These are phyloP conservation scores for Philereme vetulata DNA, from an alignment of 2,888 invertebrate genomes.

Conservation along the genomic window DNA sequence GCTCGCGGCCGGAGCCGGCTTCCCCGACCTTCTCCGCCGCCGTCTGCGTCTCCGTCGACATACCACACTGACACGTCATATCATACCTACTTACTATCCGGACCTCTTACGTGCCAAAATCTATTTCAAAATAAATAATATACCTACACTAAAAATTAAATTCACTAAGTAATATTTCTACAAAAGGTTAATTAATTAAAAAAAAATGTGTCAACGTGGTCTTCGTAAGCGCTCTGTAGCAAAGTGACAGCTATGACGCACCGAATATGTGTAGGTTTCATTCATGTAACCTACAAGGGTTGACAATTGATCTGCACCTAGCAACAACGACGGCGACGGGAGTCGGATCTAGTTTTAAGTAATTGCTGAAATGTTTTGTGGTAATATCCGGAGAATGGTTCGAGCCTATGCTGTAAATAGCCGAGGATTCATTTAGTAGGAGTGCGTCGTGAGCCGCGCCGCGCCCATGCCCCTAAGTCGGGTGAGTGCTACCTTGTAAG, in stretches of 20 bases:
- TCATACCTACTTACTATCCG: constrained; percentile 64
- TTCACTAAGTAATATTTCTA: constrained; percentile 11
- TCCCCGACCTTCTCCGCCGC: constrained; percentile 80
- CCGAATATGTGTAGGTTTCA: constrained; percentile 72
- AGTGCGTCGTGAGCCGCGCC: constrained; percentile 74
- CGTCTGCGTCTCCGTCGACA: constrained; percentile 69
- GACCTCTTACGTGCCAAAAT: constrained; percentile 70
- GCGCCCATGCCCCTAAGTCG: constrained; percentile 80
- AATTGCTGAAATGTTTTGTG: constrained; percentile 64
- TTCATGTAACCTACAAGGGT: constrained; percentile 74
- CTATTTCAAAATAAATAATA: constrained; percentile 50
- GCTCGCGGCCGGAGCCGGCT: constrained; percentile 69
- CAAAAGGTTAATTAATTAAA: constrained; percentile 11
- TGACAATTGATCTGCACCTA: constrained; percentile 71
- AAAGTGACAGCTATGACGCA: constrained; percentile 57
- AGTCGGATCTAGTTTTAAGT: constrained; percentile 57
- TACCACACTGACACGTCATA: constrained; percentile 71
- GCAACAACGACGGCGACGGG: constrained; percentile 70
- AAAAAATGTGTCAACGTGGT: constrained; percentile 26
- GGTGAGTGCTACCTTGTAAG: constrained; percentile 81
- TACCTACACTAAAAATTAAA: constrained; percentile 34
- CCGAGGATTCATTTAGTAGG: constrained; percentile 76
- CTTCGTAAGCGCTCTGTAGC: constrained; percentile 39
- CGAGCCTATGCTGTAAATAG: constrained; percentile 64
- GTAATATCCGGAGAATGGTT: constrained; percentile 63